Evolutionary conservation across 64 coral and sea anemone genomes (phyloP), one percentile per base, ranked within the genome.

Genomic region (Actinia tenebrosa): DNA sequence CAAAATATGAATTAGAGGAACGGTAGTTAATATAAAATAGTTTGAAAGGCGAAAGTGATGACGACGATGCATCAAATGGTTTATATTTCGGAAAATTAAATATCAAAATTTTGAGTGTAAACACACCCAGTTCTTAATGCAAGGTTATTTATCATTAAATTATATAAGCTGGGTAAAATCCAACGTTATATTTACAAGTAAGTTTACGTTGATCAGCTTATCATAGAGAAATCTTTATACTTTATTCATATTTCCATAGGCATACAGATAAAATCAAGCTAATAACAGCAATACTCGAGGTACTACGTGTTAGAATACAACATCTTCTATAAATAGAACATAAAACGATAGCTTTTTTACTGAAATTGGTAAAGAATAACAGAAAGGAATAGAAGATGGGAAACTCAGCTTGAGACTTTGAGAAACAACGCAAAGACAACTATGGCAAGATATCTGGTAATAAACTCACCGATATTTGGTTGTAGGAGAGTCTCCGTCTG

Each of bases 401-500:
- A 42, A 75, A 14, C 69, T 75, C 69, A 42, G 26, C 14, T 27
- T 13, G 14, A 42, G 7, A 4, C n/a, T 42, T 75, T 13, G 26
- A 42, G 25, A 30, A 37, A 30, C 69, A 75, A 75, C 15, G 13
- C 11, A 27, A 10, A 26, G 11, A 30, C 42, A 75, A 75, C 15
- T 61, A 8, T 66, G 15, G 18, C 22, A 23, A 66, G 22, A n/a
- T 19, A 22, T 66, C 20, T 22, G 23, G 13, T 75, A 2, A 22
- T 23, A 50, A 22, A 87, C 56, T 56, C 89, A 96, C 94, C 94
- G 86, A 90, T 84, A 43, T 96, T 96, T 72, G 91, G 94, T 63
- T 96, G 94, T 19, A 96, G 83, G 18, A 96, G 83, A 30, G 92
- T 87, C 42, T 96, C 94, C 45, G 94, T 88, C 50, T 96, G 94